phyloP scores from a whole-genome alignment of 2,888 invertebrate species.

The Alitta virens region DNA sequence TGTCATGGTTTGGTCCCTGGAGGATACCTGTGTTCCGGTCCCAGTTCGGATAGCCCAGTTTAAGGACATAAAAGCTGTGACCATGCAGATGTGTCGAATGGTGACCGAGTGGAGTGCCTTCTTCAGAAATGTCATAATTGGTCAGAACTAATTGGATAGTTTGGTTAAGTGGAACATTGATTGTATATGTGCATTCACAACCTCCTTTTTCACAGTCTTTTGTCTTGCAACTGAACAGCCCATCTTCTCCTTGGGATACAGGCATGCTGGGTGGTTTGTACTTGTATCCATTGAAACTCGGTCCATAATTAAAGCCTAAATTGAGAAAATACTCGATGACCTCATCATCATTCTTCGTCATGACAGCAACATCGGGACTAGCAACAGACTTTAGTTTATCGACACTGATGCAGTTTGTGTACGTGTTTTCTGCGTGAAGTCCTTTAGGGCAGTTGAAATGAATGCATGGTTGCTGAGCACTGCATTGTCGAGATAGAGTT shows the following conservation, averaged over 20 bases:
- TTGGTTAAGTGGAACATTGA: not conserved
- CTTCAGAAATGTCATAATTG: not conserved
- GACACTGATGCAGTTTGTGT: not conserved
- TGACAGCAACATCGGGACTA: not conserved
- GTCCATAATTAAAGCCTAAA: conserved; percentile 1
- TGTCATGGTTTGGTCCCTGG: not conserved
- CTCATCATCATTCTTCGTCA: not conserved
- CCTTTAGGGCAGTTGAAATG: conserved; percentile 7
- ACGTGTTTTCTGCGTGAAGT: not conserved
- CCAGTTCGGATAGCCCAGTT: not conserved
- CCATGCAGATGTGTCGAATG: conserved; percentile 12
- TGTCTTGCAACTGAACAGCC: not conserved
- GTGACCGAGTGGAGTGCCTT: not conserved
- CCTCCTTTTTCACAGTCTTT: not conserved
- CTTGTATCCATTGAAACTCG: not conserved
- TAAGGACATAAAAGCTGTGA: conserved; percentile 1
- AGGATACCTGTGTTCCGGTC: not conserved
- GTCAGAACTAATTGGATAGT: conserved; percentile 4
- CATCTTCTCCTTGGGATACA: not conserved
- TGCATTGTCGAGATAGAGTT: not conserved
- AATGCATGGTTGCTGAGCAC: not conserved
- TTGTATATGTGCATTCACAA: conserved; percentile 3
- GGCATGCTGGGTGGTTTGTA: not conserved
- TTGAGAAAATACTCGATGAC: conserved; percentile 5
- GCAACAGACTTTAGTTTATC: not conserved